These are phyloP conservation scores for Epizoanthus scotinus DNA, from an alignment of 92 coral and sea anemone genomes.

Conservation along the genomic window DNA sequence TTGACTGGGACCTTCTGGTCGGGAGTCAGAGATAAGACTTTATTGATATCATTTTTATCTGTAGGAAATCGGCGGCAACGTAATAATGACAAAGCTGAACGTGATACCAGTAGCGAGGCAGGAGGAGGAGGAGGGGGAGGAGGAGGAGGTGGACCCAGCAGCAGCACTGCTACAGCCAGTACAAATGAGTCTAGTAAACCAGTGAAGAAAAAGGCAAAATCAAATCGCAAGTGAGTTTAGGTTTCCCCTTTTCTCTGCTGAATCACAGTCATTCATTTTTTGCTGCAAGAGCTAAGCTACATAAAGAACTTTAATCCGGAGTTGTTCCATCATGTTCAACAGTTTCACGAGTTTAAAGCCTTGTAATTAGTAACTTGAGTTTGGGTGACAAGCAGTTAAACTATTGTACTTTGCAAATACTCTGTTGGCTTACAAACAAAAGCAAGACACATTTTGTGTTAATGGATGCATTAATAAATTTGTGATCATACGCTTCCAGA, in stretches of 20 bases:
- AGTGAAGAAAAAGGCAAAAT: conserved; percentile 87
- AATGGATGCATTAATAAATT: no score
- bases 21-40: background rate
- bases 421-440: no score
- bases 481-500: no score
- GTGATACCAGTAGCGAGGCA: conserved; percentile 60
- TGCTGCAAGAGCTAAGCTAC: no score
- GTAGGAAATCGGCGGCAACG: conserved; percentile 85
- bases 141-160: conserved; percentile 62
- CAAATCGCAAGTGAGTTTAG: conserved; percentile 73
- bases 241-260: no score
- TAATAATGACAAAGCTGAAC: conserved; percentile 76
- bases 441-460: no score
- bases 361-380: background rate
- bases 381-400: background rate
- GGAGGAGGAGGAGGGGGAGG: conserved; percentile 75
- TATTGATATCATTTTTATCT: background rate
- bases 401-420: no score
- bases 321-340: no score
- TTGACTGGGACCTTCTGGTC: no score
- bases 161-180: conserved; percentile 50
- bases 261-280: no score
- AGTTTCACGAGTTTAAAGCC: no score
- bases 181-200: conserved; percentile 68
- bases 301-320: no score